Base-by-base conservation (phyloP, 2,888 invertebrate species). In the Acleris sparsana region DNA sequence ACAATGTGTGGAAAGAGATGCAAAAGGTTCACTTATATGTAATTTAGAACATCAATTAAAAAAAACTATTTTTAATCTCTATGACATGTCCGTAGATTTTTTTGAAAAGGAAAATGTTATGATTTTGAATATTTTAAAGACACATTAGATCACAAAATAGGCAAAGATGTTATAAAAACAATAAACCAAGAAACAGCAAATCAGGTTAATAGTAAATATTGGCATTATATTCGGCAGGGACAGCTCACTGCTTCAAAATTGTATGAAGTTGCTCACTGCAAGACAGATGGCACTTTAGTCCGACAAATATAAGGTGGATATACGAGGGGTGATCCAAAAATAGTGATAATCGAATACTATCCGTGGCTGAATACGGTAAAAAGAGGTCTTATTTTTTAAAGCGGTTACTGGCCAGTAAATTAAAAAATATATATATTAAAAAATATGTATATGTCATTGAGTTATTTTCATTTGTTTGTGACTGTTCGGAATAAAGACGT, bases 151-250 rank as follows among this genome's bases (percentile, higher is more conserved):
- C 29, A 46, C 33, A 17, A 25, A 17, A 53, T 39, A 25, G n/a
- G 20, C 6, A 53, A 33, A 61, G 53, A 53, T 20, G 48, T 58
- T 16, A 25, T 67, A 18, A 18, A 58, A 22, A 58, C 25, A 53
- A 58, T 63, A n/a, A 33, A 63, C 6, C 25, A 58, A 20, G 17
- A 46, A n/a, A 63, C 63, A n/a, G 18, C 20, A 20, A 29, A 46
- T 18, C 63, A 62, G 18, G 60, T 44, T 16, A 29, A 65, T 17
- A 49, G 48, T 55, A 52, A 63, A 59, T 59, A 52, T 25, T 67
- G 67, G 59, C 62, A 67, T 55, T 51, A 17, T 59, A 44, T 67
- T 6, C 20, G 62, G 25, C 67, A 62, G 22, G 67, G 62, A 25
- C 46, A 55, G 44, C 44, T 63, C 5, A 63, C 64, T 13, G 64